These are phyloP conservation scores for Minunthozetes semirufus DNA, from an alignment of 2,888 invertebrate species.

Conservation along the genomic window DNA sequence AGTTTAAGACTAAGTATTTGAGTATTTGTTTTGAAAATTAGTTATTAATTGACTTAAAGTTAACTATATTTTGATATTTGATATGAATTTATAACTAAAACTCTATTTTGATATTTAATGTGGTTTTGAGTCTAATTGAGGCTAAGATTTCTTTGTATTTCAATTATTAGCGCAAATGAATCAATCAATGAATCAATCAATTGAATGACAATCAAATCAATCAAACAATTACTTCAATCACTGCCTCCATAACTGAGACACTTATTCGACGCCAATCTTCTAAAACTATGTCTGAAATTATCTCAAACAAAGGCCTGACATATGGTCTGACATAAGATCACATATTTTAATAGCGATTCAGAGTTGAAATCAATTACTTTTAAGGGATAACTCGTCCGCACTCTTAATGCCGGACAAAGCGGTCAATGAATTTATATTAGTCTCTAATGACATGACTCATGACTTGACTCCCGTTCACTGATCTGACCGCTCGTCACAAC, in stretches of 20 bases:
- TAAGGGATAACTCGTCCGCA: not conserved
- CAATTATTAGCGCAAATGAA: conserved; percentile 21
- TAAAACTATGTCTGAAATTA: not conserved
- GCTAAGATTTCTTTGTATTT: conserved; percentile 26
- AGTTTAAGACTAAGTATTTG: too few relatives aligned
- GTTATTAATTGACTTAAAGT: too few relatives aligned
- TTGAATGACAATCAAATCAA: conserved; percentile 12
- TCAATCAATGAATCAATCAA: too few relatives aligned
- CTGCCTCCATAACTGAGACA: not conserved
- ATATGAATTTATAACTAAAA: not conserved
- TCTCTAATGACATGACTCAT: not conserved
- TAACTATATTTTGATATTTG: not conserved
- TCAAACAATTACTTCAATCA: conserved; percentile 16
- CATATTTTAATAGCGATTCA: not conserved
- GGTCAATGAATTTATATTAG: not conserved
- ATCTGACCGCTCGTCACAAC: not conserved
- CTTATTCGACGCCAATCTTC: not conserved
- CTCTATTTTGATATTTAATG: not conserved
- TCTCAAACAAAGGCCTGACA: not conserved
- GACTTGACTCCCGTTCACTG: not conserved
- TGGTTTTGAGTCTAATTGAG: not conserved
- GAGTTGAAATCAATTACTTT: not conserved
- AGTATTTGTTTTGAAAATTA: too few relatives aligned
- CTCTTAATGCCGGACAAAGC: not conserved
- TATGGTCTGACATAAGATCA: not conserved